These are phyloP conservation scores for Rhabdornis inornatus DNA, from an alignment of 2,113 vertebrate species.

Conservation along the genomic window DNA sequence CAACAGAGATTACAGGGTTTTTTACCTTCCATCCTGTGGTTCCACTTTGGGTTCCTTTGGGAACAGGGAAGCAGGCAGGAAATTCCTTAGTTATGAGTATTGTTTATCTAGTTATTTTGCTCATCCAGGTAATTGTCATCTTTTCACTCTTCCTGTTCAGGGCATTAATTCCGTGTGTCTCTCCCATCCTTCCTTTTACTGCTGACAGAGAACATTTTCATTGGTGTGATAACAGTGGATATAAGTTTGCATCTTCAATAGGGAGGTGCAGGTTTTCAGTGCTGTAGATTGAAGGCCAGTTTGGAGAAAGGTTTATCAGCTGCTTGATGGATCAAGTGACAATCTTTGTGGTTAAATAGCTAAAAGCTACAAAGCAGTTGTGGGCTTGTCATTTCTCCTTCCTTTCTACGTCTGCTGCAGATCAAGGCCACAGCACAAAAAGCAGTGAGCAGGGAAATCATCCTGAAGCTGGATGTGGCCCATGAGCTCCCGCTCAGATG, in stretches of 20 bases:
- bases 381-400: not conserved
- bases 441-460: not conserved
- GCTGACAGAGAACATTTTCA: not conserved
- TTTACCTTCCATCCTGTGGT: not conserved
- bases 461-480: not conserved
- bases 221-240: not conserved
- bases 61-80: slow-evolving; percentile 16
- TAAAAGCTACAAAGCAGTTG: not conserved
- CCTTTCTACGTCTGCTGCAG: not conserved
- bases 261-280: not conserved
- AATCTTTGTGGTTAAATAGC: not conserved
- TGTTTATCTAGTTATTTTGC: slow-evolving; percentile 20
- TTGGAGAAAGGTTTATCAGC: not conserved
- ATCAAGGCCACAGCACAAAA: not conserved
- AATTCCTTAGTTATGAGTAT: slow-evolving; percentile 30
- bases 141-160: slow-evolving; percentile 34
- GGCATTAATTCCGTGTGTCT: not conserved
- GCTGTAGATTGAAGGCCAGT: not conserved
- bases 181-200: not conserved
- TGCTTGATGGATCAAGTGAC: not conserved
- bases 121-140: not conserved
- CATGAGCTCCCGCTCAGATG: accelerated
- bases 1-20: not conserved
- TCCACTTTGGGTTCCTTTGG: slow-evolving; percentile 3
- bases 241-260: not conserved